phyloP scores from a whole-genome alignment of 2,888 invertebrate genomes.

The Deroplatys truncata region DNA sequence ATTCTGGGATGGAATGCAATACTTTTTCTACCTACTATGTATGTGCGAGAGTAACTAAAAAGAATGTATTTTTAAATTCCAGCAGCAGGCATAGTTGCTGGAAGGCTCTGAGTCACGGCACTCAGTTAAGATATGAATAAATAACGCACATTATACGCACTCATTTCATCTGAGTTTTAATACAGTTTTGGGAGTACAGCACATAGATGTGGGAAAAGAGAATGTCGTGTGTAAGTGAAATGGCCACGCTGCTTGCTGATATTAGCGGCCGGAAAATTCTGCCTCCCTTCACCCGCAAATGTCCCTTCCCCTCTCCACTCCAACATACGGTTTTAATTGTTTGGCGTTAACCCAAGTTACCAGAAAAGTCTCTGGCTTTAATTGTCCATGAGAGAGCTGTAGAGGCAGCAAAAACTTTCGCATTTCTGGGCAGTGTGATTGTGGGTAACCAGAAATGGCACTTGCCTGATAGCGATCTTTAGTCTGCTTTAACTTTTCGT shows the following conservation, averaged over 20 bases:
- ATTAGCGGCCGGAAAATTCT: background rate
- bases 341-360: conserved; percentile 14
- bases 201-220: too few relatives aligned
- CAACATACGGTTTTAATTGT: conserved; percentile 14
- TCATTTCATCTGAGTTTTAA: too few relatives aligned
- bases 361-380: conserved; percentile 3
- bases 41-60: too few relatives aligned
- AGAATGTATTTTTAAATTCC: too few relatives aligned
- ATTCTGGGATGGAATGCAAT: too few relatives aligned
- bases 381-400: background rate
- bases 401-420: background rate
- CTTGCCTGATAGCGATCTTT: background rate
- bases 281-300: background rate
- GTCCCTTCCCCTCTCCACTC: background rate
- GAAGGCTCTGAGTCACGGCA: too few relatives aligned
- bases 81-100: too few relatives aligned
- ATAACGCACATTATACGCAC: too few relatives aligned
- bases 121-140: too few relatives aligned
- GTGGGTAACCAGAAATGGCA: background rate
- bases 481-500: background rate
- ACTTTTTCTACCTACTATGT: too few relatives aligned
- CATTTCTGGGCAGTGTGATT: background rate
- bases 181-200: too few relatives aligned
- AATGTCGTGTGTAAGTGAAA: background rate
- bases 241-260: background rate